Base-by-base conservation (phyloP, 2,888 invertebrate species). In the Rhagonycha lutea region DNA sequence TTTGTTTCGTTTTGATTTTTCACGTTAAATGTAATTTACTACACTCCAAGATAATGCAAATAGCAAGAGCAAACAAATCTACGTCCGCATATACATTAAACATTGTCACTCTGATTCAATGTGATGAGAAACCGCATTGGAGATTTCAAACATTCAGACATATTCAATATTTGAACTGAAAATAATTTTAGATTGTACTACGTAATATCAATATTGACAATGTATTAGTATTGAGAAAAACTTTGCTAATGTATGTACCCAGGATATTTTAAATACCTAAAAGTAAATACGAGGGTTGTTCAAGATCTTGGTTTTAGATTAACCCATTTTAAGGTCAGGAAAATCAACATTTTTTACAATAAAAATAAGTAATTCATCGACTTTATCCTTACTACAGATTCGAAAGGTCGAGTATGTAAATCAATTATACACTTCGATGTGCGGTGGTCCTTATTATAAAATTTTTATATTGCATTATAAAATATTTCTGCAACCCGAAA, bases 101-200 rank as follows among this genome's bases (percentile, higher is more conserved):
- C 29, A 32, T 69, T 73, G 73, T 73, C 73, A 69, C 61, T 69
- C 32, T 62, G 12, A 24, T 62, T 61, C 63, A 68, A 69, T 29
- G 75, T 14, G 72, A 68, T 29, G 72, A 75, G 63, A 65, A 65
- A 75, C 75, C 72, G 69, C 75, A 76, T 73, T 24, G 72, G 61
- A 72, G 73, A 74, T 70, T 63, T 63, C 68, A 74, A 68, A 71
- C 73, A 71, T 61, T 74, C 72, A 71, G 77, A 77, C 74, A 77
- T 60, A 74, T 77, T 77, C 74, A 77, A 77, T 77, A 77, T 77
- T 77, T 77, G 77, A 69, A 32, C 28, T 72, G 77, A 74, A 69
- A 74, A 77, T 77, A 77, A 77, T 77, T 76, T 69, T 69, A 77
- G 77, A 77, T 77, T 77, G 74, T 65, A 23, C 68, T 32, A 68